phyloP scores from a whole-genome alignment of 1,140 invertebrate species.

The Zaprionus ornatus region DNA sequence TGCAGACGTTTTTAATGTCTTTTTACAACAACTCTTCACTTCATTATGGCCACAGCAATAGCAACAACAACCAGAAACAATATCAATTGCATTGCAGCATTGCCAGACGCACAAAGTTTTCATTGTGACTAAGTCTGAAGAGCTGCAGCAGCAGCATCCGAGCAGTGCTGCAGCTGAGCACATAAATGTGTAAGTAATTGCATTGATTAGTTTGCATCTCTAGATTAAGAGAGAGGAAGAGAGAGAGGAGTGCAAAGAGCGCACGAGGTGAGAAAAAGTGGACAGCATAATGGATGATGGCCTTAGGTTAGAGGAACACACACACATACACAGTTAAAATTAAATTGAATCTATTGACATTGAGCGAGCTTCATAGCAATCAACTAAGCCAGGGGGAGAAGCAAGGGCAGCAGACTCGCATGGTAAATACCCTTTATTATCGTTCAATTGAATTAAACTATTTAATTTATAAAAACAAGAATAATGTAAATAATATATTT shows the following conservation, averaged over 20 bases:
- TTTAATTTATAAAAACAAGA: not conserved
- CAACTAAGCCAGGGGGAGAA: not conserved
- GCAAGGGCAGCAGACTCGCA: not conserved
- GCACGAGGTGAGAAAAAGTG: constrained; percentile 60
- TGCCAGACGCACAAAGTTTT: constrained; percentile 31
- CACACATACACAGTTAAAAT: constrained; percentile 23
- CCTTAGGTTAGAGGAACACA: constrained; percentile 31
- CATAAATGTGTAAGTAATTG: constrained; percentile 1
- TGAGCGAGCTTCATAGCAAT: constrained; percentile 14
- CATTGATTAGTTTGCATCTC: constrained; percentile 53
- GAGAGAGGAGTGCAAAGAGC: constrained; percentile 39
- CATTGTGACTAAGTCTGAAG: constrained; percentile 13
- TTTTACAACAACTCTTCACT: constrained; percentile 33
- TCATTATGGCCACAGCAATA: constrained; percentile 51
- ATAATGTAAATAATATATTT: too few species aligned
- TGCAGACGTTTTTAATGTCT: constrained; percentile 78
- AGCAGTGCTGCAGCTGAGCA: not conserved
- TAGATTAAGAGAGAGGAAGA: constrained; percentile 25
- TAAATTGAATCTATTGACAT: constrained; percentile 24
- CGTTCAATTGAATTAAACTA: not conserved
- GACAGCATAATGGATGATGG: constrained; percentile 24
- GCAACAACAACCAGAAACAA: constrained; percentile 12
- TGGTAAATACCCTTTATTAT: not conserved
- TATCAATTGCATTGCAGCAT: constrained; percentile 28
- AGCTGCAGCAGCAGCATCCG: not conserved